phyloP scores from a whole-genome alignment of 2,888 invertebrate species.

The Harpalus rubripes region DNA sequence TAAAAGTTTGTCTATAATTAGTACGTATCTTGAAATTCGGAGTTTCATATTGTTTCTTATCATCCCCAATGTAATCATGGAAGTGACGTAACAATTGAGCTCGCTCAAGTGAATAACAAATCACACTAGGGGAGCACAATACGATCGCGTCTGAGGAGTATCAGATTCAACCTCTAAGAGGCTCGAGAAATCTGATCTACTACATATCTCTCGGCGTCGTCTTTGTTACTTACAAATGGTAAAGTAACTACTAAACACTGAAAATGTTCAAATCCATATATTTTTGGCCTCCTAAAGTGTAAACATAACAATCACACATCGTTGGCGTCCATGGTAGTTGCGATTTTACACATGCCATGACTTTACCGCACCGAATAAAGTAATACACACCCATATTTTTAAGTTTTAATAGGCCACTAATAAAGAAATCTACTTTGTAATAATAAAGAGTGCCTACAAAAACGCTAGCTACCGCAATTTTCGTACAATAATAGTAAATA shows the following conservation, averaged over 20 bases:
- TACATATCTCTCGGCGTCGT: not conserved
- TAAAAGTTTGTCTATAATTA: not conserved
- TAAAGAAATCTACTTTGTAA: too few species aligned
- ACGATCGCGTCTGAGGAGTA: not conserved
- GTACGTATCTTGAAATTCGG: not conserved
- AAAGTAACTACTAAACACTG: not conserved
- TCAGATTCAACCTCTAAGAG: not conserved
- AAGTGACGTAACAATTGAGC: constrained; percentile 58
- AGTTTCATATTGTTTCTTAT: constrained; percentile 50
- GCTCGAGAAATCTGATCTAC: not conserved
- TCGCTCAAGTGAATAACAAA: constrained; percentile 4
- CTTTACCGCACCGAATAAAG: too few species aligned
- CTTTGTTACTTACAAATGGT: not conserved
- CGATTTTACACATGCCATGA: too few species aligned
- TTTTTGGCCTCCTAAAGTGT: too few species aligned
- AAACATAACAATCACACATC: too few species aligned
- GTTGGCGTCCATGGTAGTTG: too few species aligned
- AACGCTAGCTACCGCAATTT: too few species aligned
- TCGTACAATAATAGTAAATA: too few species aligned
- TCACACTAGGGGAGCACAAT: not conserved
- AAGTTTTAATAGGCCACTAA: too few species aligned
- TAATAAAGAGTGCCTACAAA: too few species aligned
- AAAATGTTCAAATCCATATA: not conserved
- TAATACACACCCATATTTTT: too few species aligned
- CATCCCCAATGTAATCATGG: constrained; percentile 26